Percentiles rank a stretch among this genome's conserved stretches.
Conservation (phyloP, 2,888 invertebrate genomes). For the Imbricaverruca yamaguchii region DNA sequence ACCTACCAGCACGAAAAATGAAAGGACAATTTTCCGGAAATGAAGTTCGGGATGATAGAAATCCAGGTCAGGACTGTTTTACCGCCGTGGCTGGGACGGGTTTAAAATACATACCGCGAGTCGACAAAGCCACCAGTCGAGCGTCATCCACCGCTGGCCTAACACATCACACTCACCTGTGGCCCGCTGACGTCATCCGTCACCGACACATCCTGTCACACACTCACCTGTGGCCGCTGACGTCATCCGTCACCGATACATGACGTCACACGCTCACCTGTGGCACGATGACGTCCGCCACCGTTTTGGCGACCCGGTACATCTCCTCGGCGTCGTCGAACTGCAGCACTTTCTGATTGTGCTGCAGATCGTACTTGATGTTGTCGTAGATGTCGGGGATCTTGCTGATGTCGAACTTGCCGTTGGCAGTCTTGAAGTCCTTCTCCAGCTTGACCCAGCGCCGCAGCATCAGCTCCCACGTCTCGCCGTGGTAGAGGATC, state of each 20-base stretch:
- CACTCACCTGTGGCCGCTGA: slow-evolving; percentile 40
- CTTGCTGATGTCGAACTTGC: slow-evolving; percentile 93
- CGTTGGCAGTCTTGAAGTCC: slow-evolving; percentile 90
- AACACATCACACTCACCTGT: too few relatives aligned
- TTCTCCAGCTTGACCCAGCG: slow-evolving; percentile 98
- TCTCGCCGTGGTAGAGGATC: slow-evolving; percentile 93
- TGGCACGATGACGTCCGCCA: slow-evolving; percentile 98
- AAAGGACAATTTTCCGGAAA: too few relatives aligned
- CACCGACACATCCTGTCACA: too few relatives aligned
- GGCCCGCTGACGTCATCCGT: too few relatives aligned
- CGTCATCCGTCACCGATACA: slow-evolving; percentile 59
- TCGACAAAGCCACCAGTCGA: too few relatives aligned
- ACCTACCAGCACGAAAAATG: too few relatives aligned
- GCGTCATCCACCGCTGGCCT: too few relatives aligned
- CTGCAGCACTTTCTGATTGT: slow-evolving; percentile 57
- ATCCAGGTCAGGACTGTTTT: too few relatives aligned
- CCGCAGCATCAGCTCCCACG: slow-evolving; percentile 96
- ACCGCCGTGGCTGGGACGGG: too few relatives aligned
- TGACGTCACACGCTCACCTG: slow-evolving; percentile 54
- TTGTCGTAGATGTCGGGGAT: slow-evolving; percentile 99
- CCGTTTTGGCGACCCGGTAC: slow-evolving; percentile 90
- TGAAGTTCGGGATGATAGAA: too few relatives aligned
- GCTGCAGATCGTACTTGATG: slow-evolving; percentile 97
- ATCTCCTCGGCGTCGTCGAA: slow-evolving; percentile 71
- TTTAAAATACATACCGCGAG: too few relatives aligned